phyloP scores from a whole-genome alignment of 2,797 vertebrate species.

The Varecia variegata region DNA sequence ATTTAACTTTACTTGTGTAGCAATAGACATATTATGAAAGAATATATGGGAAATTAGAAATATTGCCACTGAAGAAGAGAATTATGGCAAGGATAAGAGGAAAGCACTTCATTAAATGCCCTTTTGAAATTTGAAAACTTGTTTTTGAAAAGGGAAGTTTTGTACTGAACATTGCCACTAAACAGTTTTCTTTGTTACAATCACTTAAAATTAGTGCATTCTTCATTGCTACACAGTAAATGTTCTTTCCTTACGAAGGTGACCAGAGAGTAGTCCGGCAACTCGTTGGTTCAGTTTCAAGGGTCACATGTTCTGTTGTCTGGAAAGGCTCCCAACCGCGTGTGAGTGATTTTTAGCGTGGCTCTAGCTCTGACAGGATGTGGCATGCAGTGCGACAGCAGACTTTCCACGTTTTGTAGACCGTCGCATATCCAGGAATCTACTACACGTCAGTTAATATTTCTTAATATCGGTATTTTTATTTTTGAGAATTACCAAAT shows the following conservation, averaged over 20 bases:
- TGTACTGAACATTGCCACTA: background rate
- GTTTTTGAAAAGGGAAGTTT: background rate
- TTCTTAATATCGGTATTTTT: constrained; percentile 57
- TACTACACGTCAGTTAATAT: background rate
- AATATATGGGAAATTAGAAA: background rate
- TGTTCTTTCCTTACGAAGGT: background rate
- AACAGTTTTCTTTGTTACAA: background rate
- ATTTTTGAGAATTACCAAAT: constrained; percentile 13
- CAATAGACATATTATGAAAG: background rate
- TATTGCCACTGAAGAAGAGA: background rate
- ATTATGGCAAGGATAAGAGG: background rate
- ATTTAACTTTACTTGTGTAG: background rate
- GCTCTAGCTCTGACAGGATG: constrained; percentile 39
- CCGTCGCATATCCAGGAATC: background rate
- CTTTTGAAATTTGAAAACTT: background rate
- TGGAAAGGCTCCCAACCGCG: background rate
- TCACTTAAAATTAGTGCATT: background rate
- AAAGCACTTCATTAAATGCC: background rate
- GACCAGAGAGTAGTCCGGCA: background rate
- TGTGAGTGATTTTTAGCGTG: background rate
- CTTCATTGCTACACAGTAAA: background rate
- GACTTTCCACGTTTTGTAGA: background rate
- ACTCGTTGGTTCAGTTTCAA: background rate
- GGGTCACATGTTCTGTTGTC: background rate
- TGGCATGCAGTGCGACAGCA: background rate